A percentile compares a stretch with the other conserved stretches of the same genome.
These are phyloP conservation scores for Denticeps clupeoides DNA, from an alignment of 2,797 vertebrate species.

Conservation along the genomic window DNA sequence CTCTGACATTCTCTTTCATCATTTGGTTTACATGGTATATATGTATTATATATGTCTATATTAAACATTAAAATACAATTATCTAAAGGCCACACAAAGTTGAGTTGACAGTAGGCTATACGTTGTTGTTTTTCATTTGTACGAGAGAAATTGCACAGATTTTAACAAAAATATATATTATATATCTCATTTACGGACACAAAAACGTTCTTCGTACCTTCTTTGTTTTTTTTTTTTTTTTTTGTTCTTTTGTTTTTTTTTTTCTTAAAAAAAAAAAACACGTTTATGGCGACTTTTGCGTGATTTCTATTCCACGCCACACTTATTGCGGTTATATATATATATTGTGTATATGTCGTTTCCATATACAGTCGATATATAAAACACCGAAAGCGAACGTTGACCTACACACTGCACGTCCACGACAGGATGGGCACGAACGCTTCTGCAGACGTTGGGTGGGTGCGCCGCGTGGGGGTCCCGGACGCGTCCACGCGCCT, in stretches of 20 bases:
- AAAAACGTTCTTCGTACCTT: conserved; percentile 20
- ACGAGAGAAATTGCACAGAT: too few relatives aligned
- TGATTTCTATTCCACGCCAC: conserved; percentile 14
- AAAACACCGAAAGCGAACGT: conserved; percentile 27
- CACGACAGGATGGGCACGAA: conserved; percentile 17
- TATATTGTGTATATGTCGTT: neutral
- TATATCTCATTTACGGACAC: conserved; percentile 27
- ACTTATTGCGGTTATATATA: conserved; percentile 26
- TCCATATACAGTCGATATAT: conserved; percentile 1
- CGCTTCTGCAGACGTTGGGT: conserved; percentile 9
- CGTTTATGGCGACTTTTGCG: conserved; percentile 22
- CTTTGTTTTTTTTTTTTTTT: conserved; percentile 21
- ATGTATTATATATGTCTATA: too few relatives aligned
- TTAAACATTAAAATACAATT: too few relatives aligned
- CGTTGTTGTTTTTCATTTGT: conserved; percentile 16
- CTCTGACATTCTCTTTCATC: too few relatives aligned
- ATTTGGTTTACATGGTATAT: too few relatives aligned
- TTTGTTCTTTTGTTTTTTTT: too few relatives aligned
- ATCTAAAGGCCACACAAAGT: conserved; percentile 10
- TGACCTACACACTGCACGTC: conserved; percentile 25
- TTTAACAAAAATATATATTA: too few relatives aligned
- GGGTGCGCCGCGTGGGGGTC: too few relatives aligned
- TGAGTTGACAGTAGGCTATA: conserved; percentile 13
- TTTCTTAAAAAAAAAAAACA: too few relatives aligned
- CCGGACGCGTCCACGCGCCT: too few relatives aligned